Evolutionary conservation across 2,113 vertebrate genomes (phyloP), one percentile per base, ranked within the genome.

Genomic region (Aleadryas rufinucha): DNA sequence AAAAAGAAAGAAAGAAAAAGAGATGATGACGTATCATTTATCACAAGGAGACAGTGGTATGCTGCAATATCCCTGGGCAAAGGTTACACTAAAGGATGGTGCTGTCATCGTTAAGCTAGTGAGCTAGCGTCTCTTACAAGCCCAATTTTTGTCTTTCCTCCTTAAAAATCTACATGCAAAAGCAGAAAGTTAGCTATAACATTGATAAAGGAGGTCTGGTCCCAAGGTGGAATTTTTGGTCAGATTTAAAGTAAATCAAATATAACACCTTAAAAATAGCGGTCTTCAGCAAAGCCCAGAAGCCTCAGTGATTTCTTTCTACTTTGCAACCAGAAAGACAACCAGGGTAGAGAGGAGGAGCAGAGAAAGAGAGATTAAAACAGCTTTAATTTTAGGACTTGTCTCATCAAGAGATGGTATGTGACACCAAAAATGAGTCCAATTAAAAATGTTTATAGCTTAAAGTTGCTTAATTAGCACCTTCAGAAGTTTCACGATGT

Each of bases 311-410:
- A 69, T 91, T 95, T 88, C 84, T 87, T 96, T 85, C 79, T 83
- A 74, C 82, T 94, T 93, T 93, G 54, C 42, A 86, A 86, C 68
- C 59, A 84, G 56, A 93, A 95, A 94, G 68, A 86, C 78, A 90
- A 94, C 12, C 56, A 68, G 33, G 42, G 27, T 44, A 92, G 41
- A 93, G 79, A 88, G 75, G 66, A 85, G 79, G 70, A 87, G 33
- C 66, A 79, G 61, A 77, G 68, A 86, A 53, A 76, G 44, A 76
- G 52, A 95, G 35, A 84, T 89, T 89, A 94, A 94, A 95, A 84
- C 68, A 81, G 72, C 93, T 95, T 96, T 96, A 92, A 92, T 97
- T 95, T 94, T 90, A 91, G 87, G 90, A 93, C 42, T 79, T 13
- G 1, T 94, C 82, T 95, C 75, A 90, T 94, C 92, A 95, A 94